phyloP scores from a whole-genome alignment of 2,113 vertebrate genomes.

The Pavo muticus region DNA sequence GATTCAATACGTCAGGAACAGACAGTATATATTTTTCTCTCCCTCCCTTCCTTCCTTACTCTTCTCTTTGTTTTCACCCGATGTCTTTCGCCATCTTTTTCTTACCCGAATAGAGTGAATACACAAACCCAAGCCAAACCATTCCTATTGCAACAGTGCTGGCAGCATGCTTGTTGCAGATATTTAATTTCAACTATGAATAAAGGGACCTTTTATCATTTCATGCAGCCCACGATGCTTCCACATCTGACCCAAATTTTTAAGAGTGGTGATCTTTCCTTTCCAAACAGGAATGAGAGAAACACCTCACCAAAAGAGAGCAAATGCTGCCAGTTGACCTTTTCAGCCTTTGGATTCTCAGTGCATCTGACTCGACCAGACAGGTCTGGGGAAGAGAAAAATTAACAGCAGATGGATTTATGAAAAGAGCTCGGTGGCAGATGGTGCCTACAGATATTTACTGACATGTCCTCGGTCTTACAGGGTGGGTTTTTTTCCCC shows the following conservation, averaged over 20 bases:
- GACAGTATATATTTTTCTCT: not conserved
- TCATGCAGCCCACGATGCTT: not conserved
- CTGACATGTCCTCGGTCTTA: not conserved
- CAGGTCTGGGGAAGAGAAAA: not conserved
- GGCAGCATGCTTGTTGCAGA: accelerated
- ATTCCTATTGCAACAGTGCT: accelerated
- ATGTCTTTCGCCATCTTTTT: not conserved
- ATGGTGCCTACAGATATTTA: constrained; percentile 46
- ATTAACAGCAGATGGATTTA: constrained; percentile 33
- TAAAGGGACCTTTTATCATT: not conserved
- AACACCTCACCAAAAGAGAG: not conserved
- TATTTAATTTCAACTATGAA: not conserved
- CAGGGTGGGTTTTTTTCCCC: not conserved
- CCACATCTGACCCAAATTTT: not conserved
- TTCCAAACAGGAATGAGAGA: not conserved
- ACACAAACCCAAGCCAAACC: not conserved
- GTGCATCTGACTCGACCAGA: not conserved
- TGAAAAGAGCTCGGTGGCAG: constrained; percentile 45
- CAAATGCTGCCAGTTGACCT: not conserved
- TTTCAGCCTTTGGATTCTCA: not conserved
- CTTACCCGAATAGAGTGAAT: not conserved
- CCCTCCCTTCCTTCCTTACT: not conserved
- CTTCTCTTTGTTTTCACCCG: not conserved
- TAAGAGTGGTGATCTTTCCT: not conserved
- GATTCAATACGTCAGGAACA: constrained; percentile 17